A percentile compares a stretch with the other conserved stretches of the same genome.
phyloP scores from a whole-genome alignment of 2,888 invertebrate species.

The Galerucella pusilla region DNA sequence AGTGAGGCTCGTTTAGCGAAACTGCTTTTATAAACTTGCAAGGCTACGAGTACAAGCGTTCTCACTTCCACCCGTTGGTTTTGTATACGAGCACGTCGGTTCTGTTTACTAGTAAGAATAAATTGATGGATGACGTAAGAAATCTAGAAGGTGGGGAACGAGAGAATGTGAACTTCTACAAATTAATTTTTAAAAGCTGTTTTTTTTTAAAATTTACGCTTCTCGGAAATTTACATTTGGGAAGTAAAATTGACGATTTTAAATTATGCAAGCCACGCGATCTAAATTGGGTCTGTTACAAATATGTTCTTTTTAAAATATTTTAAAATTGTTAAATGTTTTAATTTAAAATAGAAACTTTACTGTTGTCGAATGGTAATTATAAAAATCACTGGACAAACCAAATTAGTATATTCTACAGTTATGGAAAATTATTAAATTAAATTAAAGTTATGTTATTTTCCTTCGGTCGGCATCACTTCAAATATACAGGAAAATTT shows the following conservation, averaged over 20 bases:
- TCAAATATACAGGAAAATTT: no score
- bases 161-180: slow-evolving; percentile 31
- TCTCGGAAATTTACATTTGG: slow-evolving; percentile 27
- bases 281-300: not conserved
- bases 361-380: no score
- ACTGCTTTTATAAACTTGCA: slow-evolving; percentile 44
- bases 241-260: slow-evolving; percentile 22
- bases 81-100: slow-evolving; percentile 14
- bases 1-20: slow-evolving; percentile 39
- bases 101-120: slow-evolving; percentile 29
- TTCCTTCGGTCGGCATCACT: no score
- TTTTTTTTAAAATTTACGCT: slow-evolving; percentile 8
- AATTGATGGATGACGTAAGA: slow-evolving; percentile 37
- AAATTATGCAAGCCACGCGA: slow-evolving; percentile 3
- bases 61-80: slow-evolving; percentile 27
- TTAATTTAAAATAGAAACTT: no score
- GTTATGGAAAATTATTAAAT: no score
- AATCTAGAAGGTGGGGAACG: slow-evolving; percentile 14
- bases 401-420: no score
- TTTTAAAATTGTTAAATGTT: no score
- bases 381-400: no score
- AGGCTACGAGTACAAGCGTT: slow-evolving; percentile 33
- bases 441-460: no score
- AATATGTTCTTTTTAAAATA: not conserved
- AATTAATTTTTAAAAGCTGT: slow-evolving; percentile 21